phyloP scores from a whole-genome alignment of 2,888 invertebrate genomes.

The Mythimna impura region DNA sequence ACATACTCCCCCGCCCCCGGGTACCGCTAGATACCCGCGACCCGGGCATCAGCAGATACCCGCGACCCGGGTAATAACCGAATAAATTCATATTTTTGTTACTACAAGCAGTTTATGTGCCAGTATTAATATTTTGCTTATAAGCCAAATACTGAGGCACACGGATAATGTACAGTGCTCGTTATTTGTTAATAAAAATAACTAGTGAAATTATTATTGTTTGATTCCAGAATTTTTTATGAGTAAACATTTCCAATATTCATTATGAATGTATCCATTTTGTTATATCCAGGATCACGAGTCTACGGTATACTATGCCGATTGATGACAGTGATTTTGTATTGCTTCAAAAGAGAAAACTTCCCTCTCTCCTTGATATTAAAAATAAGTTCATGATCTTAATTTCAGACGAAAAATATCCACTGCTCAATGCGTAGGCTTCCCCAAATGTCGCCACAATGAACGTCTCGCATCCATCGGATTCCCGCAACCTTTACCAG shows the following conservation, averaged over 20 bases:
- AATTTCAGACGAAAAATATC: no score
- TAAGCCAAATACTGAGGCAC: not conserved
- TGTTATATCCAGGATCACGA: not conserved
- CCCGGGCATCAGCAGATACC: not conserved
- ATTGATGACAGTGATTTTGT: not conserved
- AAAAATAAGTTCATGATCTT: not conserved
- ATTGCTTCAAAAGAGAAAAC: not conserved
- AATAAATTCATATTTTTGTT: conserved; percentile 39
- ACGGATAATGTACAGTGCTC: not conserved
- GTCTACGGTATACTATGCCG: no score
- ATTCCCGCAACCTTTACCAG: no score
- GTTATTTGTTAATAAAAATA: no score
- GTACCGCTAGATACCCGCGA: not conserved
- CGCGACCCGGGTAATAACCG: conserved; percentile 6
- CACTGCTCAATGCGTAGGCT: no score
- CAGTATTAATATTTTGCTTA: conserved; percentile 17
- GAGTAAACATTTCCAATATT: no score
- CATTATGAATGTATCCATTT: no score
- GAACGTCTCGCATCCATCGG: no score
- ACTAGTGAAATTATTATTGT: no score
- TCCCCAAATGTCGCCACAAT: no score
- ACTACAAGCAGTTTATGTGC: conserved; percentile 6
- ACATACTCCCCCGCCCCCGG: conserved; percentile 12
- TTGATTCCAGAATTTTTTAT: no score
- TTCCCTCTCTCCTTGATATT: not conserved